Percentiles rank a stretch among this genome's conserved stretches.
phyloP scores from a whole-genome alignment of 2,888 invertebrate genomes.

The Amblyjoppa fuscipennis region DNA sequence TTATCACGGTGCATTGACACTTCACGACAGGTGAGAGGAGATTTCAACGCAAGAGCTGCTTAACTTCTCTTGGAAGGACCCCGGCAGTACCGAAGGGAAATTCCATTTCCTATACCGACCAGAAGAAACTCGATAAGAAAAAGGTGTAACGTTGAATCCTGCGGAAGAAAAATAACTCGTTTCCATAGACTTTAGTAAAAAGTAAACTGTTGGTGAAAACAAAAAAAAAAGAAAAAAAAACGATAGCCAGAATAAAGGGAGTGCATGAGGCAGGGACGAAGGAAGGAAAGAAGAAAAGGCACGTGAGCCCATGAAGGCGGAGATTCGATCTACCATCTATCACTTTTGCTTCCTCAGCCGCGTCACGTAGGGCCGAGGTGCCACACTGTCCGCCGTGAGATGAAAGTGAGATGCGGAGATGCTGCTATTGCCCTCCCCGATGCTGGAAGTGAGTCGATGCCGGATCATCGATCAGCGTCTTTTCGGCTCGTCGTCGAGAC shows the following conservation, averaged over 20 bases:
- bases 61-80: neutral
- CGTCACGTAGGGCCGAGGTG: conserved; percentile 54
- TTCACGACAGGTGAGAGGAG: neutral
- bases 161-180: conserved; percentile 5
- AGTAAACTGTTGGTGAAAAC: conserved; percentile 16
- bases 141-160: neutral
- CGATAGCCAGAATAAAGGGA: conserved; percentile 8
- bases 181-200: conserved; percentile 29
- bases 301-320: conserved; percentile 57
- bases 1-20: neutral
- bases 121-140: conserved; percentile 7
- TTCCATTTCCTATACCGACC: neutral
- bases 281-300: conserved; percentile 23
- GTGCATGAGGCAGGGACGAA: conserved; percentile 29
- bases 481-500: conserved; percentile 24
- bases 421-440: conserved; percentile 8
- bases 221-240: conserved; percentile 38
- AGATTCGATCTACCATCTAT: conserved; percentile 70
- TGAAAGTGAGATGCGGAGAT: conserved; percentile 52
- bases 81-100: neutral
- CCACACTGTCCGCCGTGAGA: conserved; percentile 40
- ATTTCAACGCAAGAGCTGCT: neutral
- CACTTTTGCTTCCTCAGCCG: conserved; percentile 61
- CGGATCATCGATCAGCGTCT: conserved; percentile 60
- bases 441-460: conserved; percentile 43